Percentiles rank a stretch among this genome's conserved stretches.
Conservation (phyloP, 2,113 vertebrate species). For the Ramphastos sulfuratus region DNA sequence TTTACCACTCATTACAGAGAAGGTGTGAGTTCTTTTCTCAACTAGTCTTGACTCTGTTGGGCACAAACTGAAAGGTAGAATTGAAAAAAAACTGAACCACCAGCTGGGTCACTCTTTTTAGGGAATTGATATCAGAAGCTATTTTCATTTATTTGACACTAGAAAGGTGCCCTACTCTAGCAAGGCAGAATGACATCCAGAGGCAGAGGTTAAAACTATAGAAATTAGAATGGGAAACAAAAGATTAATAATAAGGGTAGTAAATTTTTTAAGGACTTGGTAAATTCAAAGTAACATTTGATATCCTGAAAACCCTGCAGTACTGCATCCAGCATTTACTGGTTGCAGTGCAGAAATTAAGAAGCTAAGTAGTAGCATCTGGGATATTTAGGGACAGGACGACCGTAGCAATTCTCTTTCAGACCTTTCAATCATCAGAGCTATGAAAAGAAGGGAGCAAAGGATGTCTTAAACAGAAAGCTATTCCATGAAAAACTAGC, state of each 20-base stretch:
- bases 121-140: background rate
- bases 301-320: background rate
- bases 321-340: background rate
- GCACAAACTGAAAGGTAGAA: background rate
- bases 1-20: background rate
- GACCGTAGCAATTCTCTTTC: background rate
- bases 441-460: background rate
- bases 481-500: background rate
- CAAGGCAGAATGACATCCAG: background rate
- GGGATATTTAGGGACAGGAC: background rate
- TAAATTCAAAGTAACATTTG: background rate
- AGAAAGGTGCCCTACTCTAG: background rate
- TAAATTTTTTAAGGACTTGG: background rate
- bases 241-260: background rate
- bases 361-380: background rate
- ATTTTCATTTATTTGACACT: background rate
- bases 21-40: background rate
- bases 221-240: slow-evolving; percentile 3
- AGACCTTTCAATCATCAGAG: background rate
- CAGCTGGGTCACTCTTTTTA: background rate
- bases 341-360: background rate
- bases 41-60: background rate
- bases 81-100: background rate
- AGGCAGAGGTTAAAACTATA: background rate
- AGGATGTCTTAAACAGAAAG: background rate